A percentile compares a stretch with the other conserved stretches of the same genome.
These are phyloP conservation scores for Agrilus mali DNA, from an alignment of 2,888 invertebrate genomes.

Conservation along the genomic window DNA sequence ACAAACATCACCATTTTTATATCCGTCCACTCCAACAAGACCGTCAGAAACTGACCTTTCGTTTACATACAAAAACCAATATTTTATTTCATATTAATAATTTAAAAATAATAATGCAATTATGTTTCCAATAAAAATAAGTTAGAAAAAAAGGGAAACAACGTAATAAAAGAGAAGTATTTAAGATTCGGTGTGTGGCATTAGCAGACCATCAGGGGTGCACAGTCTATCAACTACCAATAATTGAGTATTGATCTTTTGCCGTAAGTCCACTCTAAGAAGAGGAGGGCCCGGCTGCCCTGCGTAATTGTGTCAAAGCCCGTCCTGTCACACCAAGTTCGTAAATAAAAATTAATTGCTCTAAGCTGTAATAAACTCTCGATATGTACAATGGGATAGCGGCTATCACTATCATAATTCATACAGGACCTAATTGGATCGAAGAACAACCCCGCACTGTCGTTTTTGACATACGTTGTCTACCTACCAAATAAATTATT, in stretches of 20 bases:
- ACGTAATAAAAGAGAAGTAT: conserved; percentile 16
- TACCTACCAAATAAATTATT: too few relatives aligned
- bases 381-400: too few relatives aligned
- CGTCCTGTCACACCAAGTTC: conserved; percentile 15
- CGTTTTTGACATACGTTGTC: too few relatives aligned
- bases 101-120: too few relatives aligned
- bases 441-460: too few relatives aligned
- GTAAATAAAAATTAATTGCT: conserved; percentile 8
- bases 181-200: conserved; percentile 32
- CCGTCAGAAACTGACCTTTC: too few relatives aligned
- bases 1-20: too few relatives aligned
- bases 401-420: too few relatives aligned
- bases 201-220: conserved; percentile 31
- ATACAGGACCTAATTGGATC: too few relatives aligned
- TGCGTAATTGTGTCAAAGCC: conserved; percentile 18
- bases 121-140: conserved; percentile 4
- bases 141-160: conserved; percentile 16
- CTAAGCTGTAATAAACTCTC: neutral
- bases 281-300: conserved; percentile 13
- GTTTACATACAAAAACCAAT: too few relatives aligned
- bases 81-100: too few relatives aligned
- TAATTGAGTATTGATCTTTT: conserved; percentile 37
- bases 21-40: too few relatives aligned
- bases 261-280: conserved; percentile 20
- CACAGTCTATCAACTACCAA: conserved; percentile 34